Evolutionary conservation across 1,140 invertebrate species (phyloP).

Genomic region (Melanaphis sacchari): DNA sequence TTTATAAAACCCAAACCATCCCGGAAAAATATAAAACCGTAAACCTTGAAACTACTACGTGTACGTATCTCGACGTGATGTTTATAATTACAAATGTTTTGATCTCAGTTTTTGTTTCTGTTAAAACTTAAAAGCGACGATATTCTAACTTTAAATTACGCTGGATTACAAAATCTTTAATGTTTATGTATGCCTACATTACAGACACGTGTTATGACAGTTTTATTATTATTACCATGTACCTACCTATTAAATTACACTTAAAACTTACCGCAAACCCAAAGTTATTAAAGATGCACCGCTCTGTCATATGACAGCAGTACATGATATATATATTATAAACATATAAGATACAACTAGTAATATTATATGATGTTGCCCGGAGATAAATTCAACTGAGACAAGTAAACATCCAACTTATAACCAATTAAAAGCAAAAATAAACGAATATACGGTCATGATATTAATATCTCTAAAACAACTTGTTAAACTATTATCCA

Average conservation of each 20-base stretch:
- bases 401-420: too few species aligned
- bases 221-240: not conserved
- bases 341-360: too few species aligned
- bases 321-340: not conserved
- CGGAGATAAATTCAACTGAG: too few species aligned
- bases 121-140: not conserved
- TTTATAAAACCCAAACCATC: not conserved
- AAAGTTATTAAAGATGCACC: not conserved
- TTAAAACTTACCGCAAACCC: not conserved
- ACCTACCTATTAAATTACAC: not conserved
- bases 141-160: not conserved
- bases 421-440: too few species aligned
- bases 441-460: too few species aligned
- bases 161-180: not conserved
- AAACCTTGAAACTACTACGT: not conserved
- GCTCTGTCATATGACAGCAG: not conserved
- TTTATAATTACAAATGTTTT: not conserved
- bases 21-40: not conserved
- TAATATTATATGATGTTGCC: too few species aligned
- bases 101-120: not conserved
- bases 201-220: not conserved
- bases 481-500: too few species aligned
- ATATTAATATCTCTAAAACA: too few species aligned
- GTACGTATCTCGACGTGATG: not conserved
- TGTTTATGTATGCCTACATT: not conserved